Evolutionary conservation across 2,797 vertebrate genomes (phyloP).

Genomic region (Trematomus bernacchii): DNA sequence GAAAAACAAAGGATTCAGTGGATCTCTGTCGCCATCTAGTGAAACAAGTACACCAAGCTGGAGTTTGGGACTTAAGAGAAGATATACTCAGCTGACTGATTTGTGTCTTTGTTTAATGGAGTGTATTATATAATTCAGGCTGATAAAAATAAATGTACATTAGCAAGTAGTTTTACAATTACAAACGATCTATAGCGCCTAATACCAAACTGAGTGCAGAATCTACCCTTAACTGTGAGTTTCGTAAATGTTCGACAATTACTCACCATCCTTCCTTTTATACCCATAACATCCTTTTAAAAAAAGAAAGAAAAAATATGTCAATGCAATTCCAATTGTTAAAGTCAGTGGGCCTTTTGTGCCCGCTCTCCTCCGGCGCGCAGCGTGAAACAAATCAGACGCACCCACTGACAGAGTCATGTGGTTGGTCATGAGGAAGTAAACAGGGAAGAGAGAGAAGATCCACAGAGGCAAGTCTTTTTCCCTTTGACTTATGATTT

Average conservation of each 20-base stretch:
- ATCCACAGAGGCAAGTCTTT: slow-evolving; percentile 21
- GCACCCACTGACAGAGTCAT: slow-evolving; percentile 63
- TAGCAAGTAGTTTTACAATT: too few relatives aligned
- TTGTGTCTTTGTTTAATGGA: not conserved
- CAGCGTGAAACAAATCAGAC: slow-evolving; percentile 38
- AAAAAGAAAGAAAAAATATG: not conserved
- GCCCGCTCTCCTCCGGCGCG: slow-evolving; percentile 30
- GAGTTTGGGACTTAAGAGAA: not conserved
- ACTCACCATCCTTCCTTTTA: too few relatives aligned
- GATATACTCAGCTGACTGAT: not conserved
- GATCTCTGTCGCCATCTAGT: slow-evolving; percentile 79
- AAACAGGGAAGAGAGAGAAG: slow-evolving; percentile 69
- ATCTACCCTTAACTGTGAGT: too few relatives aligned
- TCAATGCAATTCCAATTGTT: not conserved
- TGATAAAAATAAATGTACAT: not conserved
- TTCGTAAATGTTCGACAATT: too few relatives aligned
- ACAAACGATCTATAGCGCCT: too few relatives aligned
- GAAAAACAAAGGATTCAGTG: slow-evolving; percentile 29
- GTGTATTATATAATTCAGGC: too few relatives aligned
- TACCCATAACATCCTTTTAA: too few relatives aligned
- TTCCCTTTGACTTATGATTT: not conserved
- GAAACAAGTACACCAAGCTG: not conserved
- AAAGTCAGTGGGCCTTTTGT: not conserved
- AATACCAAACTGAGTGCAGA: too few relatives aligned
- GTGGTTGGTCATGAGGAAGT: slow-evolving; percentile 81